These are phyloP conservation scores for Polyommatus icarus DNA, from an alignment of 2,888 invertebrate species.

Conservation along the genomic window DNA sequence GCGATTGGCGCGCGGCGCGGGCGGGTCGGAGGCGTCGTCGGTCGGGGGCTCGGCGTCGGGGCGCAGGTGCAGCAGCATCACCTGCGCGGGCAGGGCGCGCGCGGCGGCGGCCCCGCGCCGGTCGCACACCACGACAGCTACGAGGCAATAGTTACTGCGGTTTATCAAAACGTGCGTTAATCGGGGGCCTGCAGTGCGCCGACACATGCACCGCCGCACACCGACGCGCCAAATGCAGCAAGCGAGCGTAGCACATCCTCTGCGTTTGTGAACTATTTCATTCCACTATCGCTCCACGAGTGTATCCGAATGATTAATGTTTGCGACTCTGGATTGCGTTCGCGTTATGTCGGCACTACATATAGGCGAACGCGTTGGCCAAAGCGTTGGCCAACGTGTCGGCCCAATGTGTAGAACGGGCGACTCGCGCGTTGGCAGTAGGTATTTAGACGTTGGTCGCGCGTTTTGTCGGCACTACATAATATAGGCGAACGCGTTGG, in stretches of 20 bases:
- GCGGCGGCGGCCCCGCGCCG: not conserved
- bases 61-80: constrained; percentile 25
- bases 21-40: not conserved
- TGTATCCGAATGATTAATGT: not conserved
- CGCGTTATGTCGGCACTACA: no score
- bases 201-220: constrained; percentile 17
- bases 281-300: not conserved
- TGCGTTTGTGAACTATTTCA: not conserved
- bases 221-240: not conserved
- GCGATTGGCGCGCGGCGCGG: not conserved
- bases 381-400: no score
- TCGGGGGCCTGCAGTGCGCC: not conserved
- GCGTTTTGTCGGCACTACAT: no score
- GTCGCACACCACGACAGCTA: constrained; percentile 29
- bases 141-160: constrained; percentile 26
- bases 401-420: no score
- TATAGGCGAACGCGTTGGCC: no score
- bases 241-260: constrained; percentile 5
- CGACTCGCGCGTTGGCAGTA: no score
- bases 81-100: constrained; percentile 4
- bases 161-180: constrained; percentile 28
- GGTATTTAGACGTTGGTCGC: no score
- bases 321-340: not conserved
- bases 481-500: no score
- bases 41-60: not conserved